phyloP scores from a whole-genome alignment of 2,888 invertebrate species.

The Steinernema hermaphroditum region DNA sequence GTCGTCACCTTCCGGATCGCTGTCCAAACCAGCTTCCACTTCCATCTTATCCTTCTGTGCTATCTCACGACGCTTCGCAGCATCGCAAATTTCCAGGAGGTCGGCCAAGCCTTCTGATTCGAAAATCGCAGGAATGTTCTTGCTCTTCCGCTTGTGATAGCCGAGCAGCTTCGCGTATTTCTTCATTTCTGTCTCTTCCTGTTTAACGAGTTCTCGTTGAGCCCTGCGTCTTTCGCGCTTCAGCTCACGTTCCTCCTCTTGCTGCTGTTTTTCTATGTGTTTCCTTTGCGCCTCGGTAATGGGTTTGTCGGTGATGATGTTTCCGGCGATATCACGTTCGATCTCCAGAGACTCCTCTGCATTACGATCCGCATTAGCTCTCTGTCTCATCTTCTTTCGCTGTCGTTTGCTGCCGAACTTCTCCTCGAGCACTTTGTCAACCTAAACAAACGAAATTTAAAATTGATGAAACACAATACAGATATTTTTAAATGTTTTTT shows the following conservation, averaged over 20 bases:
- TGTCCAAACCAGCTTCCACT: slow-evolving; percentile 24
- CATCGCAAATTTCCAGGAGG: slow-evolving; percentile 38
- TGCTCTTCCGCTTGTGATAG: slow-evolving; percentile 37
- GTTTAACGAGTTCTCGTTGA: slow-evolving; percentile 14
- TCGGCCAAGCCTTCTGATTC: slow-evolving; percentile 38
- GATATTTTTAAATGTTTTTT: slow-evolving; percentile 30
- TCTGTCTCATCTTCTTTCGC: slow-evolving; percentile 17
- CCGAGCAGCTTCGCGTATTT: slow-evolving; percentile 38
- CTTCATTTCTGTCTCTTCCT: slow-evolving; percentile 42
- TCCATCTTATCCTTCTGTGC: slow-evolving; percentile 23
- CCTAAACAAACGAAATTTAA: slow-evolving; percentile 5
- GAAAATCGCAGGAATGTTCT: slow-evolving; percentile 33
- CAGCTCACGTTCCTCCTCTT: slow-evolving; percentile 13
- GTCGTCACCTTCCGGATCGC: slow-evolving; percentile 16
- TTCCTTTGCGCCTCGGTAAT: background rate
- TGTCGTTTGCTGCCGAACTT: slow-evolving; percentile 1
- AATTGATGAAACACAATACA: slow-evolving; percentile 6
- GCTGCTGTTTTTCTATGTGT: background rate
- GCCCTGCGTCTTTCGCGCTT: slow-evolving; percentile 1
- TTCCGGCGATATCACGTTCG: background rate
- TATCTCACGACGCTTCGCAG: slow-evolving; percentile 34
- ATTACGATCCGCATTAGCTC: background rate
- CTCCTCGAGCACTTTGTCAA: slow-evolving; percentile 18
- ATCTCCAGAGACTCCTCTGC: background rate
- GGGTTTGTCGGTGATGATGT: slow-evolving; percentile 2